Evolutionary conservation across 2,113 vertebrate genomes (phyloP).

Genomic region (Leucopternis melanops): DNA sequence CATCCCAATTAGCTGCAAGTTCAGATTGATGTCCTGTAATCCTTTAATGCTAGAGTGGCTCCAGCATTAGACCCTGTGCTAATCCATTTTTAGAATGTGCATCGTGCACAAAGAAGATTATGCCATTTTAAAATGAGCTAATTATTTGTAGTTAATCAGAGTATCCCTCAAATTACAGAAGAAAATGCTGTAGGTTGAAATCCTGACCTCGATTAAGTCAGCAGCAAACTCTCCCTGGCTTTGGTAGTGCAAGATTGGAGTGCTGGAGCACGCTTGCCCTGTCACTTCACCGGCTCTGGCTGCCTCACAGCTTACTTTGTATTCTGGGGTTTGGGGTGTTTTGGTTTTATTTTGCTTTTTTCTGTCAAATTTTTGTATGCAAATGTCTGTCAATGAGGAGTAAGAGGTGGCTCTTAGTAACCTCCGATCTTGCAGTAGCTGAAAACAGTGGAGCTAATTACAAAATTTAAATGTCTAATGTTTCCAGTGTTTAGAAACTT

Average conservation of each 20-base stretch:
- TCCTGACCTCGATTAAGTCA: not conserved
- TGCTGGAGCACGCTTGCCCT: not conserved
- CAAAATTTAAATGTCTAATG: not conserved
- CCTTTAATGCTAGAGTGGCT: not conserved
- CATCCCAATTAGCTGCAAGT: not conserved
- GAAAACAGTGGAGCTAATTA: not conserved
- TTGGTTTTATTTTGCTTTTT: not conserved
- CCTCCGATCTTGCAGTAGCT: not conserved
- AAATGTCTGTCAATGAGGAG: not conserved
- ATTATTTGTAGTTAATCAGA: slow-evolving; percentile 39
- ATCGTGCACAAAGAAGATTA: not conserved
- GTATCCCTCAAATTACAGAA: not conserved
- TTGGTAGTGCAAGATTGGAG: not conserved
- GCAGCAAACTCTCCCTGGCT: not conserved
- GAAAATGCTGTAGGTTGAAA: not conserved
- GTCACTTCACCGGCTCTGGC: not conserved
- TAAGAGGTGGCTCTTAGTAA: not conserved
- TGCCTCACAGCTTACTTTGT: not conserved
- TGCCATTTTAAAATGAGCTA: slow-evolving; percentile 28
- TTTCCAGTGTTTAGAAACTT: not conserved
- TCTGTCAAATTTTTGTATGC: not conserved
- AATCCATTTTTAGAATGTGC: slow-evolving; percentile 24
- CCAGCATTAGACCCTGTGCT: not conserved
- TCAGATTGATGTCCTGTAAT: slow-evolving; percentile 21
- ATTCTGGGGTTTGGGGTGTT: not conserved